Conservation (phyloP, 1,140 invertebrate species). For the Heliconius eleuchia region DNA sequence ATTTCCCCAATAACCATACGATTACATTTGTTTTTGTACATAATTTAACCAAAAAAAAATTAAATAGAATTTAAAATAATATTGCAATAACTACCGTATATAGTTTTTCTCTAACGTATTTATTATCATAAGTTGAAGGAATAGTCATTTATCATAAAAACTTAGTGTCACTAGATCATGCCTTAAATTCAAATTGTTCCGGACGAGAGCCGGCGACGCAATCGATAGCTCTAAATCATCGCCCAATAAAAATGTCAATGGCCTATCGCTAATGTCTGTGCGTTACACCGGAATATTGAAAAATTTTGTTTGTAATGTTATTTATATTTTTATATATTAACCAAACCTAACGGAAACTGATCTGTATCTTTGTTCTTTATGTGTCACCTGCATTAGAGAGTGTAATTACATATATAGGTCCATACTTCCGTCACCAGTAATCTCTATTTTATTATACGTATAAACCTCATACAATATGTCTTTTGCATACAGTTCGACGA, state of each 20-base stretch:
- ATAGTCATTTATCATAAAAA: slow-evolving; percentile 26
- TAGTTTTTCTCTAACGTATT: not conserved
- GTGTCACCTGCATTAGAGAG: too few relatives aligned
- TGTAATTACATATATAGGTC: too few relatives aligned
- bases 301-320: not conserved
- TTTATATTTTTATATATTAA: not conserved
- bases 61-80: not conserved
- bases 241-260: slow-evolving; percentile 78
- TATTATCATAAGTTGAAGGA: not conserved
- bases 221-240: slow-evolving; percentile 78
- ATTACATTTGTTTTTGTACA: not conserved
- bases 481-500: too few relatives aligned
- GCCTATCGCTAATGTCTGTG: slow-evolving; percentile 49
- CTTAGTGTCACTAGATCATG: slow-evolving; percentile 30
- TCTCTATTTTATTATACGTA: too few relatives aligned
- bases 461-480: too few relatives aligned
- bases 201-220: slow-evolving; percentile 52
- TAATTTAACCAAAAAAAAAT: not conserved
- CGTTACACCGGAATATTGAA: slow-evolving; percentile 53
- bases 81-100: not conserved
- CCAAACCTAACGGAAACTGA: too few relatives aligned
- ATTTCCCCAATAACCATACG: not conserved
- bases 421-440: too few relatives aligned
- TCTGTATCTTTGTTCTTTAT: too few relatives aligned
- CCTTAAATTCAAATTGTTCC: slow-evolving; percentile 50